phyloP scores from a whole-genome alignment of 1,140 invertebrate genomes.

The Scaptomyza graminum region DNA sequence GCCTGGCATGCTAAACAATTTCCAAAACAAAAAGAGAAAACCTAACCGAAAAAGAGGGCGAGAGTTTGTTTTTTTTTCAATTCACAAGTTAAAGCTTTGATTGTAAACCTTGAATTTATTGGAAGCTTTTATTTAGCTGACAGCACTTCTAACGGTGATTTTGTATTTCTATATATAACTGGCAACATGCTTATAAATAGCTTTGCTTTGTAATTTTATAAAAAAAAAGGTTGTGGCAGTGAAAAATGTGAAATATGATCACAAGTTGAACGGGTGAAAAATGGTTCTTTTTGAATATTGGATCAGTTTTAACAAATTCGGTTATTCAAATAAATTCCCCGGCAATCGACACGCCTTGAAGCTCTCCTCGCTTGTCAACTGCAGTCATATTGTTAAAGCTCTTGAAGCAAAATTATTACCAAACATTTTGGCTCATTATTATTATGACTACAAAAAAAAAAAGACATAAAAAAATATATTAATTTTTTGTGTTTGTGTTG shows the following conservation, averaged over 20 bases:
- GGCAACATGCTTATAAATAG: slow-evolving; percentile 12
- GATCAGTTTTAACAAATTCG: neutral
- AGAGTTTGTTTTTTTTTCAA: slow-evolving; percentile 18
- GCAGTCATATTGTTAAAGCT: slow-evolving; percentile 41
- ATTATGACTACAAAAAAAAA: slow-evolving; percentile 43
- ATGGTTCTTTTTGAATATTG: too few species aligned
- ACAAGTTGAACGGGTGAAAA: neutral
- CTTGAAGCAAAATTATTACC: slow-evolving; percentile 66
- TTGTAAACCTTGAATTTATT: slow-evolving; percentile 41
- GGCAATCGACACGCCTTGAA: slow-evolving; percentile 5
- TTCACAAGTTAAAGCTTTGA: neutral
- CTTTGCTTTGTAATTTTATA: slow-evolving; percentile 1
- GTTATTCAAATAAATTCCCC: slow-evolving; percentile 24
- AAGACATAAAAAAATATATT: slow-evolving; percentile 20
- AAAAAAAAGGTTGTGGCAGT: neutral
- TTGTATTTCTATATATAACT: slow-evolving; percentile 20
- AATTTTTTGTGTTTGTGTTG: slow-evolving; percentile 20
- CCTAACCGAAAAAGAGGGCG: slow-evolving; percentile 42
- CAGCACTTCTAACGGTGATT: slow-evolving; percentile 33
- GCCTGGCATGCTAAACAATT: slow-evolving; percentile 73
- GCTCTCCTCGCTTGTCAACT: slow-evolving; percentile 18
- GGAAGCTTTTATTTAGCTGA: slow-evolving; percentile 33
- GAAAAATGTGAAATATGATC: neutral
- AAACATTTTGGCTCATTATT: slow-evolving; percentile 75
- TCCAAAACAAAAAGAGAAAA: slow-evolving; percentile 59